Evolutionary conservation across 1,140 invertebrate genomes (phyloP), one percentile per base, ranked within the genome.

Genomic region (Diuraphis noxia): DNA sequence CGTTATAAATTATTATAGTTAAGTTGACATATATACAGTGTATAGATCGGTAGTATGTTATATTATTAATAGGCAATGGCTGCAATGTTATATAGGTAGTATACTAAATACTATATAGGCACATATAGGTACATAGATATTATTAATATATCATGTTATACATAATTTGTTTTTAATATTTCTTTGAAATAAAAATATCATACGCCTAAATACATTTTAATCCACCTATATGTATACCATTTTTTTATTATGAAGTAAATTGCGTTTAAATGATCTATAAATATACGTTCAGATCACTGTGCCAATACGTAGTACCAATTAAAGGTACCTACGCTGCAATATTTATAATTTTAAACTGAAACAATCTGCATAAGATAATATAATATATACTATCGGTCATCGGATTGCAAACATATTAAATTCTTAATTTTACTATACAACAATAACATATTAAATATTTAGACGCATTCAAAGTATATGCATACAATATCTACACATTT

Each of bases 171-270:
- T 72, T 72, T n/a, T 34, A n/a, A 72, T 17, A n/a, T 72, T 72
- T n/a, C 13, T n/a, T 72, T 63, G 30, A 63, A 63, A 63, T n/a
- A 63, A n/a, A 72, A 72, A 72, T n/a, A 72, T 72, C n/a, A 72
- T n/a, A 23, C n/a, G n/a, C 4, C 56, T 72, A n/a, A 49, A n/a
- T 72, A 72, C 13, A n/a, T 72, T 72, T n/a, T 72, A 72, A 72
- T n/a, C n/a, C 17, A 72, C n/a, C n/a, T n/a, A 72, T n/a, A 72
- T 72, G 56, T 17, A 72, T 72, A 72, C 56, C 13, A 72, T 72
- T 72, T 49, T n/a, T 72, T 72, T 72, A 72, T 72, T 72, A 72
- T 72, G 56, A 72, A 72, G 56, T 72, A 72, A 72, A 72, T 72
- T 72, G 30, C 30, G 56, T 72, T 72, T 72, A 72, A 72, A 72